Base-by-base conservation (phyloP, 2,888 invertebrate species). In the Anticlea derivata region DNA sequence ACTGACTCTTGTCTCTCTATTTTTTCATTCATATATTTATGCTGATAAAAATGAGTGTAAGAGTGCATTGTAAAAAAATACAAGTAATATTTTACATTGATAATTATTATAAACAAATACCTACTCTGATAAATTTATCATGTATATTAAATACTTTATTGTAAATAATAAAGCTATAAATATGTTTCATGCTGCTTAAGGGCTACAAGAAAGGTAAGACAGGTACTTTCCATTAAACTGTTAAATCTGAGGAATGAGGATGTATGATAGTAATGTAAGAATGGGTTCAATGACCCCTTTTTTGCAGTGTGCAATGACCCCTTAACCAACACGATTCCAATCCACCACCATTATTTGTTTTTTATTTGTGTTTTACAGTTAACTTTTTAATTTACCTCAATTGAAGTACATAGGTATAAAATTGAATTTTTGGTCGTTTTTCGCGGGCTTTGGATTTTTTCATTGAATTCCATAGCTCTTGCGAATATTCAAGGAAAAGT, bases 261-360 rank as follows among this genome's bases (percentile, higher is more conserved):
- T 72, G 63, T 75, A 70, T 65, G 67, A 70, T 73, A 75, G 68
- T 83, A 79, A 79, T 75, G 81, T 81, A 78, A 80, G 68, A 66
- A 66, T 52, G 61, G 63, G 83, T 70, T 75, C 84, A 75, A 41
- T 85, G 87, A 86, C 83, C 86, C 55, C 74, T 79, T 85, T 65
- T 84, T 87, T 87, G 80, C 69, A 55, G 56, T 75, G 88, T 80
- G 73, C 86, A 73, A 71, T 82, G 86, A 87, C 83, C 89, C 72
- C 75, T 73, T 69, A 81, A 77, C 82, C 83, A 80, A 74, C 81
- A 75, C 76, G 53, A 58, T 52, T 54, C 68, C 64, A 68, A 68
- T 75, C 68, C 67, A 70, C 61, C 63, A 69, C 66, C 63, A 65
- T 68, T 63, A 61, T 58, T 58, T 57, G 61, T 70, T 67, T 63